Conservation (phyloP, 1,140 invertebrate species). For the Thaumatotibia leucotreta region DNA sequence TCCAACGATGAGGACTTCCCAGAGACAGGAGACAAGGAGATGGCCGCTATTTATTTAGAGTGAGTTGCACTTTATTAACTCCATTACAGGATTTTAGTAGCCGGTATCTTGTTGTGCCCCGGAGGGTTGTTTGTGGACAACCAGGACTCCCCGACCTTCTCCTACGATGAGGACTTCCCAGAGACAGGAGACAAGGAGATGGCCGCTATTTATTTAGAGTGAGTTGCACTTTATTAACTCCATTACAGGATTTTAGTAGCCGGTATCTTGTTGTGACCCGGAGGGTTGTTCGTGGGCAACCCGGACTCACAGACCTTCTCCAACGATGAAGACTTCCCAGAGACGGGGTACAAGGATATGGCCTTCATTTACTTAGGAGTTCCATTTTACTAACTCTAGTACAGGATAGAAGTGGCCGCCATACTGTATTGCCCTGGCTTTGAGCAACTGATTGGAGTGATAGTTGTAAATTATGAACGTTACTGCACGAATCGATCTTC, state of each 20-base stretch:
- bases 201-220: slow-evolving; percentile 91
- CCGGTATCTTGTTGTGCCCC: too few relatives aligned
- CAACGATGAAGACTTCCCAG: slow-evolving; percentile 81
- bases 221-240: slow-evolving; percentile 25
- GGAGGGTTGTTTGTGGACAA: slow-evolving; percentile 91
- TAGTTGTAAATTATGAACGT: too few relatives aligned
- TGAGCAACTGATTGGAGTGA: too few relatives aligned
- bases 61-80: too few relatives aligned
- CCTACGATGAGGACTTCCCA: slow-evolving; percentile 82
- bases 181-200: slow-evolving; percentile 95
- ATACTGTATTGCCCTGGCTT: too few relatives aligned
- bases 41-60: slow-evolving; percentile 93
- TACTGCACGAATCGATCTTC: too few relatives aligned
- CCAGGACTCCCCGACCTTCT: slow-evolving; percentile 79
- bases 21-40: slow-evolving; percentile 94
- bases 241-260: too few relatives aligned
- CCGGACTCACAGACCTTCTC: slow-evolving; percentile 79
- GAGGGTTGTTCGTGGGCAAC: slow-evolving; percentile 90
- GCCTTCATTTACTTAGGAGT: slow-evolving; percentile 89
- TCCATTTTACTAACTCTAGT: background rate
- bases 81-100: too few relatives aligned
- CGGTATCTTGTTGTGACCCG: too few relatives aligned
- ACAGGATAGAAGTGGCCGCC: too few relatives aligned
- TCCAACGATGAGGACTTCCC: slow-evolving; percentile 82
- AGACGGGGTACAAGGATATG: slow-evolving; percentile 96